These are phyloP conservation scores for Apodemia duryi DNA, from an alignment of 2,888 invertebrate species.

Conservation along the genomic window DNA sequence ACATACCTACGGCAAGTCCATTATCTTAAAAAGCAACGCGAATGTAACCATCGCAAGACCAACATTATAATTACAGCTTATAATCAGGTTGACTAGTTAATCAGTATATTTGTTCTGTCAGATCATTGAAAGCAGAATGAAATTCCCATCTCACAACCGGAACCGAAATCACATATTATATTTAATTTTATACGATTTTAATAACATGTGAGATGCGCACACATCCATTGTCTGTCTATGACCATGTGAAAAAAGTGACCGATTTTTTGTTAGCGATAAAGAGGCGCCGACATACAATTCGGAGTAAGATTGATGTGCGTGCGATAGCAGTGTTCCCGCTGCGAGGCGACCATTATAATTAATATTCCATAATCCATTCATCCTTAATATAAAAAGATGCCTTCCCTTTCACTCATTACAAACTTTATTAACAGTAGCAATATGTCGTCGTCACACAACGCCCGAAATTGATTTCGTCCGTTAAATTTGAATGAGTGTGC, in stretches of 20 bases:
- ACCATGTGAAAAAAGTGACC: conserved; percentile 69
- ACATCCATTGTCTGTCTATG: conserved; percentile 59
- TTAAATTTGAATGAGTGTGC: conserved; percentile 70
- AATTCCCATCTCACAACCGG: conserved; percentile 73
- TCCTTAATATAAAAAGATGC: conserved; percentile 45
- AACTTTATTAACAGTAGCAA: conserved; percentile 51
- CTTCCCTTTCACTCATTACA: conserved; percentile 47
- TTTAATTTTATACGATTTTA: conserved; percentile 79
- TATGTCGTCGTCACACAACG: conserved; percentile 59
- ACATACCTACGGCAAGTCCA: conserved; percentile 4
- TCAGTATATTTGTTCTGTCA: conserved; percentile 17
- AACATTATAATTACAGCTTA: conserved; percentile 12
- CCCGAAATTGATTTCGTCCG: conserved; percentile 67
- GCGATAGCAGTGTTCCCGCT: conserved; percentile 54
- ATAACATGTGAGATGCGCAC: conserved; percentile 70
- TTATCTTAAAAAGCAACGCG: conserved; percentile 12
- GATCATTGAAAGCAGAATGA: conserved; percentile 44
- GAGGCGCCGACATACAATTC: conserved; percentile 72
- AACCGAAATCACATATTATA: conserved; percentile 76
- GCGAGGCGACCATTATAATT: conserved; percentile 57
- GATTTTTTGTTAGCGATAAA: conserved; percentile 69
- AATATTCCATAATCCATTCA: conserved; percentile 72
- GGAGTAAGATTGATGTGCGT: conserved; percentile 69
- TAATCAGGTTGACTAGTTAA: conserved; percentile 14
- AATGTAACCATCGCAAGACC: not conserved